Evolutionary conservation across 2,888 invertebrate species (phyloP), one percentile per base, ranked within the genome.

Genomic region (Archips xylosteana): DNA sequence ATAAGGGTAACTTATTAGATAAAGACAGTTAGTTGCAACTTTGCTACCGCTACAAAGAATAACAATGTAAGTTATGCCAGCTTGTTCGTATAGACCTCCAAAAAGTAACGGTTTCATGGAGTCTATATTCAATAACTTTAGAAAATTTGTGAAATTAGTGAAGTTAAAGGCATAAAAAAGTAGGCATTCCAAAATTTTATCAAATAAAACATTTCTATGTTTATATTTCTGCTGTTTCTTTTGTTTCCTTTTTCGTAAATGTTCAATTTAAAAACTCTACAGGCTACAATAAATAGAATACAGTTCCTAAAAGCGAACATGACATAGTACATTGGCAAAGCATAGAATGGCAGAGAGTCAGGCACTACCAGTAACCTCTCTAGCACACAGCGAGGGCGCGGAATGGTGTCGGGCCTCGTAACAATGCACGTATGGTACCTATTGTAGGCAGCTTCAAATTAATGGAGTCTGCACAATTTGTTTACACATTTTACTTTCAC

Each of bases 361-460:
- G 54, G 70, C 51, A 45, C 66, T 47, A 54, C 66, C 45, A 47
- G 66, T 59, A 70, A 61, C 71, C 65, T 66, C 60, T 71, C 59
- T 64, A 66, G 39, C 13, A 34, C 61, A 39, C 61, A 36, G 65
- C 15, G 42, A 61, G 42, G 42, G n/a, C 23, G 49, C 69, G 70
- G 60, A 74, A 74, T 70, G 74, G 74, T 74, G 74, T 70, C 74
- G 70, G 64, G 60, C 60, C 57, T 65, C 74, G 74, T 74, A 74
- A 74, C 74, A 74, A 74, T 70, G 69, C 69, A 74, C 70, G 74
- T 74, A 70, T 74, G 74, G 74, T 74, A 74, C 74, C 69, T 70
- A 74, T 74, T 74, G 74, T 74, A 65, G 64, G 60, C 74, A 59
- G 74, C 74, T 74, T 74, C 69, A 74, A 74, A 74, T 74, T 74